Percentiles rank a stretch among this genome's conserved stretches.
These are phyloP conservation scores for Pomatostomus ruficeps DNA, from an alignment of 2,113 vertebrate genomes.

Conservation along the genomic window DNA sequence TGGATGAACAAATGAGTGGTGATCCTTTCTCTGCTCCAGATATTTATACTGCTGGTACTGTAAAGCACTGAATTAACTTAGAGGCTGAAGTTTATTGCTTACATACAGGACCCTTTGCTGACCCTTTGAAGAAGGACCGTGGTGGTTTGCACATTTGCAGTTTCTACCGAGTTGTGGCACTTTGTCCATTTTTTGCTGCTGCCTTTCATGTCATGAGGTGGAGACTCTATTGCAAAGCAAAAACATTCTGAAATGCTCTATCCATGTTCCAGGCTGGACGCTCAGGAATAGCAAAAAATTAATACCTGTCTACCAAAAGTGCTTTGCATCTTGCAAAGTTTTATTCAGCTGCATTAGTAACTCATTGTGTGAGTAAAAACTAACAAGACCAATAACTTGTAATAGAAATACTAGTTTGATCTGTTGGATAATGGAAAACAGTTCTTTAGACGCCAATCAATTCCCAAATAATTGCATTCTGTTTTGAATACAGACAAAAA, in stretches of 20 bases:
- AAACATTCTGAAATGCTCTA: background rate
- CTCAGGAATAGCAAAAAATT: background rate
- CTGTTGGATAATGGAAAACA: background rate
- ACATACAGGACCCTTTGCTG: background rate
- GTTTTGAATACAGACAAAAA: background rate
- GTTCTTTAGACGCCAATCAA: background rate
- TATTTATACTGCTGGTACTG: background rate
- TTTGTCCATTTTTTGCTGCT: background rate
- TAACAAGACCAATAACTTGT: background rate
- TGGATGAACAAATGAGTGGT: background rate
- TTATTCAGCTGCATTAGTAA: background rate
- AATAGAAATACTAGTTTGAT: background rate
- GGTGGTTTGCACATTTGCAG: fast-evolving
- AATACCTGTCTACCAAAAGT: background rate
- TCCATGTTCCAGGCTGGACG: background rate
- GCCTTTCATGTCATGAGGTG: background rate
- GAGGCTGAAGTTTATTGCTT: background rate
- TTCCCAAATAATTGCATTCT: background rate
- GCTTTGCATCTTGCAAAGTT: background rate
- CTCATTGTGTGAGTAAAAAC: background rate
- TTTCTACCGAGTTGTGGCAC: background rate
- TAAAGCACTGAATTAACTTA: background rate
- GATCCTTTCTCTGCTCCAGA: background rate
- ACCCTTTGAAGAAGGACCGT: background rate
- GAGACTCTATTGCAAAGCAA: background rate